These are phyloP conservation scores for Coreoperca whiteheadi DNA, from an alignment of 2,113 vertebrate genomes.

Conservation along the genomic window DNA sequence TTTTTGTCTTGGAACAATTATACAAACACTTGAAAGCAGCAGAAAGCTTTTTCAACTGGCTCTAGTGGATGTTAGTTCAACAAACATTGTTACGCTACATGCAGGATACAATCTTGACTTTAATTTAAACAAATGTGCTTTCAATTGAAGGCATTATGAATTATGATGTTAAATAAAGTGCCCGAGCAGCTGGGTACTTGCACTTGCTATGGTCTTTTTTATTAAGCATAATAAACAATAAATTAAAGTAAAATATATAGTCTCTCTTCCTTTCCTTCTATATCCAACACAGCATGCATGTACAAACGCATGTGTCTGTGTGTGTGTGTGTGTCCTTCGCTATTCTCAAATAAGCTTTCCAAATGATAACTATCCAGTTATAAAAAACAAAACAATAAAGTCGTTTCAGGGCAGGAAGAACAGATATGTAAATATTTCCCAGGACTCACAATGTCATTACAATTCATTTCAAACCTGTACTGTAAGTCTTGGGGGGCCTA, in stretches of 20 bases:
- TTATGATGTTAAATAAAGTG: conserved; percentile 36
- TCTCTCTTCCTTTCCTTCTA: background rate
- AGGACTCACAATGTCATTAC: background rate
- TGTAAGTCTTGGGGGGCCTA: background rate
- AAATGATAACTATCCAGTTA: background rate
- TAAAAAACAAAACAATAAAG: conserved; percentile 3
- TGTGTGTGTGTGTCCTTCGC: background rate
- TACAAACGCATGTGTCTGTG: background rate
- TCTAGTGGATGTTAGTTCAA: conserved; percentile 64
- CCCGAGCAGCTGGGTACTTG: conserved; percentile 46
- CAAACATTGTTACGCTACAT: conserved; percentile 56
- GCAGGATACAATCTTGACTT: conserved; percentile 45
- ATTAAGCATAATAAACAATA: conserved; percentile 49
- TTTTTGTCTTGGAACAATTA: conserved; percentile 60
- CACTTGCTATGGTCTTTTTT: conserved; percentile 7
- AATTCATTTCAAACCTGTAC: background rate
- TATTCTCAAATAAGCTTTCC: background rate
- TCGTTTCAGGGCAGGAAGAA: background rate
- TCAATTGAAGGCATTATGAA: conserved; percentile 40
- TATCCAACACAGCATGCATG: background rate
- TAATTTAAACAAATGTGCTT: conserved; percentile 61
- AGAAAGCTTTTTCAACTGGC: conserved; percentile 42
- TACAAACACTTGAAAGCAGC: conserved; percentile 56
- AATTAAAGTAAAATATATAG: conserved; percentile 11
- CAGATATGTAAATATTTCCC: background rate